Evolutionary conservation across 2,113 vertebrate species (phyloP), one percentile per base, ranked within the genome.

Genomic region (Anguilla japonica): DNA sequence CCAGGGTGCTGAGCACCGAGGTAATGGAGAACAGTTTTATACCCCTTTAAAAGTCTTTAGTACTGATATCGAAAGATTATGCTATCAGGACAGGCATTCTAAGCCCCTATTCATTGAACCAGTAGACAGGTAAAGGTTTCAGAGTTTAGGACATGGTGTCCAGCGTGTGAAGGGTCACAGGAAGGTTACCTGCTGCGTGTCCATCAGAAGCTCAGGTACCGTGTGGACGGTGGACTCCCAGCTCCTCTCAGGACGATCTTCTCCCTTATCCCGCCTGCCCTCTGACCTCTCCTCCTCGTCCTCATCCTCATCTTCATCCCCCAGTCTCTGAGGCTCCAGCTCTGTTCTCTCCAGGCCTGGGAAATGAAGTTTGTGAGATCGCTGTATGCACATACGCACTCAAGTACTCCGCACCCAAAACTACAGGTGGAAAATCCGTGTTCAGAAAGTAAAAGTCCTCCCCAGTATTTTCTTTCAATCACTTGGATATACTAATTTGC

Each of bases 221-320:
- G 97, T 99, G 88, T 99, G 98, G 87, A 99, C 94, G 11, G 97
- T 97, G 0, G 98, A 99, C 16, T 97, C 96, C 22, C 34, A 95
- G 85, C 91, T 96, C 91, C 96, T 96, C 87, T 98, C 96, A 57
- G 91, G 90, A 84, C 83, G 94, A 43, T 91, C 91, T 80, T 96
- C 94, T 84, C 84, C 46, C 46, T 40, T 53, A 6, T 89, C 83
- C 5, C 71, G 85, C 0, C 71, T 46, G 1, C 89, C 92, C 86
- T 96, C 95, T 85, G 81, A 86, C 84, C 63, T 92, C 39, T 93
- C 91, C 84, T 96, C 92, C 0, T 94, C 89, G 85, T 87, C 91
- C 16, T 90, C 88, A 84, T 95, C 92, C n/a, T 94, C 91, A n/a
- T 89, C 84, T 20, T 96, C 94, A 0, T 71, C 86, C 15, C 89